These are phyloP conservation scores for Sphenopsis melanotis DNA, from an alignment of 2,797 vertebrate species.

Conservation along the genomic window DNA sequence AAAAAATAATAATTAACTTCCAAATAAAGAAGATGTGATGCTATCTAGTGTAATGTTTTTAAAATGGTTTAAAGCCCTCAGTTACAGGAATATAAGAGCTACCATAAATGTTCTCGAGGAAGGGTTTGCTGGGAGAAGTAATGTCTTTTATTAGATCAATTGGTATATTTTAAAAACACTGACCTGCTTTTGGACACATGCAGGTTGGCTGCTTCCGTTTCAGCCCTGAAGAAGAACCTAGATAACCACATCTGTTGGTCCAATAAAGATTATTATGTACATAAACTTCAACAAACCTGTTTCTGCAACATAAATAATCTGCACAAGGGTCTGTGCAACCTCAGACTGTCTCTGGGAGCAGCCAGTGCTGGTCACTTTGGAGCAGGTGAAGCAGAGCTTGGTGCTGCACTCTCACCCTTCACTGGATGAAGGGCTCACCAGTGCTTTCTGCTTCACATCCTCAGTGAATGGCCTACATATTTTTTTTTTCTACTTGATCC, in stretches of 20 bases:
- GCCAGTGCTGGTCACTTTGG: background rate
- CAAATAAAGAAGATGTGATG: slow-evolving; percentile 42
- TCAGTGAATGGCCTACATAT: background rate
- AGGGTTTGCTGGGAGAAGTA: slow-evolving; percentile 19
- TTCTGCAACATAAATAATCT: slow-evolving; percentile 28
- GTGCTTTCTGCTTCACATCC: background rate
- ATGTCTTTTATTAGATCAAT: slow-evolving; percentile 55
- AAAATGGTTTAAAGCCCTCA: background rate
- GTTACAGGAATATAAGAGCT: slow-evolving; percentile 34
- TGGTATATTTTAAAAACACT: slow-evolving; percentile 4
- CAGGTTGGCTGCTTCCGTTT: slow-evolving; percentile 37
- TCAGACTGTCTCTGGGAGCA: background rate
- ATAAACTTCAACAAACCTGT: slow-evolving; percentile 27
- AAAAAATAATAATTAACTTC: slow-evolving; percentile 54
- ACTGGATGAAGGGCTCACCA: background rate
- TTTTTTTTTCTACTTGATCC: background rate
- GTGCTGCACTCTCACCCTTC: background rate
- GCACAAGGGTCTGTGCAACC: background rate
- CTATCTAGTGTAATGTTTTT: slow-evolving; percentile 40
- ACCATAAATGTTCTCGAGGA: slow-evolving; percentile 18
- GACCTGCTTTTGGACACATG: background rate
- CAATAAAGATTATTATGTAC: background rate
- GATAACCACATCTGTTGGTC: slow-evolving; percentile 24
- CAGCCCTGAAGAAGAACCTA: background rate
- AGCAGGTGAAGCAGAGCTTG: background rate